Evolutionary conservation across 1,140 invertebrate genomes (phyloP).

Genomic region (Monochamus saltuarius): DNA sequence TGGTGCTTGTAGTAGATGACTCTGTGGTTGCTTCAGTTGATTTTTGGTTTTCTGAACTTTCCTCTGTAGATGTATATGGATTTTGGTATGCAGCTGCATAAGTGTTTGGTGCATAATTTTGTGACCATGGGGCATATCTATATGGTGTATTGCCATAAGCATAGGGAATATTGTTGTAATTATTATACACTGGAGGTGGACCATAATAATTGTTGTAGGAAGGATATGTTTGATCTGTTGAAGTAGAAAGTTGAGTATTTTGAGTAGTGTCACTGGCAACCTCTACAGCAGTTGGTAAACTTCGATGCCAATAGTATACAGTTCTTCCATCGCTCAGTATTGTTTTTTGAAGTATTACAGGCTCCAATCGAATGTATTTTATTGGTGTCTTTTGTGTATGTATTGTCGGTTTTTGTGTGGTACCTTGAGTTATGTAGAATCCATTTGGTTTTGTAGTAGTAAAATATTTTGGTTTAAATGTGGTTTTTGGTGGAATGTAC

Average conservation of each 20-base stretch:
- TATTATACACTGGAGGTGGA: not conserved
- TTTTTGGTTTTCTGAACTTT: too few relatives aligned
- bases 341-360: conserved; percentile 44
- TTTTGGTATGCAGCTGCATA: conserved; percentile 1
- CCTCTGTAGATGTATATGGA: not conserved
- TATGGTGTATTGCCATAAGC: not conserved
- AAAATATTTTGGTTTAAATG: conserved; percentile 1
- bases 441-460: conserved; percentile 23
- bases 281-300: conserved; percentile 33
- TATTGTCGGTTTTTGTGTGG: not conserved
- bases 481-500: conserved; percentile 11
- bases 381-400: conserved; percentile 11
- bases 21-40: not conserved
- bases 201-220: not conserved
- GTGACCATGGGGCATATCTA: too few relatives aligned
- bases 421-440: conserved; percentile 19
- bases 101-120: not conserved
- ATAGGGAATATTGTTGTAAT: not conserved
- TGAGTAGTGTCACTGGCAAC: not conserved
- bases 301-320: conserved; percentile 43
- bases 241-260: not conserved
- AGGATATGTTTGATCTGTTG: not conserved
- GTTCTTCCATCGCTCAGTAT: conserved; percentile 40
- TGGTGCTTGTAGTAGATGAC: conserved; percentile 2
- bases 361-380: conserved; percentile 42